Conservation (phyloP, 2,797 vertebrate species). For the Trematomus bernacchii region DNA sequence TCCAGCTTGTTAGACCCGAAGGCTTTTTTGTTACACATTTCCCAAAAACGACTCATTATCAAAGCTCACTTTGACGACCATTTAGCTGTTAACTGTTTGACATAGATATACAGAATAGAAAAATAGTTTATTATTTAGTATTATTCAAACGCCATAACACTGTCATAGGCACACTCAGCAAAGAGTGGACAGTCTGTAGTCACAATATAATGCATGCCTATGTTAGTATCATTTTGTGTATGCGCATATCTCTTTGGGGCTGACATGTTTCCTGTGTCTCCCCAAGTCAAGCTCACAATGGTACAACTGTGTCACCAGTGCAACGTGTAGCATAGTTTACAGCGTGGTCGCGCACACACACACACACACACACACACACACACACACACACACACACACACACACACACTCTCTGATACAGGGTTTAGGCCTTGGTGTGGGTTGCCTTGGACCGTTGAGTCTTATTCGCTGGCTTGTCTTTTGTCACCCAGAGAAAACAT, state of each 20-base stretch:
- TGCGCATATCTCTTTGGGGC: conserved; percentile 17
- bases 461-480: conserved; percentile 48
- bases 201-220: conserved; percentile 14
- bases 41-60: background rate
- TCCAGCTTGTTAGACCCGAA: background rate
- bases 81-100: background rate
- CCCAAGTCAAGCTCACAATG: conserved; percentile 65
- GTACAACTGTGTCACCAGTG: conserved; percentile 59
- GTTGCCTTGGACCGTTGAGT: conserved; percentile 46
- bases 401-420: conserved; percentile 35
- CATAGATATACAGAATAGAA: background rate
- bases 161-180: background rate
- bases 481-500: conserved; percentile 64
- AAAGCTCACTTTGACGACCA: background rate
- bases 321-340: conserved; percentile 55
- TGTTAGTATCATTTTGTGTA: background rate
- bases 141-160: background rate
- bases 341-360: conserved; percentile 61
- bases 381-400: conserved; percentile 26
- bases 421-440: conserved; percentile 52
- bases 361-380: no score
- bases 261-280: conserved; percentile 24
- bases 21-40: background rate
- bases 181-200: background rate
- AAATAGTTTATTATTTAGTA: background rate